Conservation (phyloP, 2,888 invertebrate genomes). For the Oscheius sp. region DNA sequence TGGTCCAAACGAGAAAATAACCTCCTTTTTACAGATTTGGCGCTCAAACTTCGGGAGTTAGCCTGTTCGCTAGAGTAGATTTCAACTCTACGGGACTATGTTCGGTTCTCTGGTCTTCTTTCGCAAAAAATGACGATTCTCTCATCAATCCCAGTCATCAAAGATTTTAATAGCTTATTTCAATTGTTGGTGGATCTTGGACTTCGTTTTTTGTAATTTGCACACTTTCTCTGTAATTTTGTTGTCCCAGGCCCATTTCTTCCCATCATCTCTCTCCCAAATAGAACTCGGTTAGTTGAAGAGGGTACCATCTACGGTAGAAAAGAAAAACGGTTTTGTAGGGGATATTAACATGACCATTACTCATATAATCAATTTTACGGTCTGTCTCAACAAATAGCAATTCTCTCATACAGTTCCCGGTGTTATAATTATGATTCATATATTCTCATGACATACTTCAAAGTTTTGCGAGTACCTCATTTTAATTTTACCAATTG, state of each 20-base stretch:
- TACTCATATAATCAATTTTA: not conserved
- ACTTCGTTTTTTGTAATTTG: slow-evolving; percentile 2
- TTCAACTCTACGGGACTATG: slow-evolving; percentile 26
- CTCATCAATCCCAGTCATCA: slow-evolving; percentile 14
- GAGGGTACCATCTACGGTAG: slow-evolving; percentile 30
- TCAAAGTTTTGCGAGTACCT: slow-evolving; percentile 25
- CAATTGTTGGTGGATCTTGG: slow-evolving; percentile 24
- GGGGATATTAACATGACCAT: slow-evolving; percentile 24
- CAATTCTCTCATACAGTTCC: not conserved
- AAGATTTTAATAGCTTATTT: slow-evolving; percentile 9
- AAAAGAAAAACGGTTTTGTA: slow-evolving; percentile 26
- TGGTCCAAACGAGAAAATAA: not conserved
- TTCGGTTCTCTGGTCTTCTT: slow-evolving; percentile 28
- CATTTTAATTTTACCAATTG: not conserved
- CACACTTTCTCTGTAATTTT: not conserved
- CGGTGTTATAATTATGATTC: slow-evolving; percentile 8
- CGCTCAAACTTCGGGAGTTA: slow-evolving; percentile 28
- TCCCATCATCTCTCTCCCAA: no score
- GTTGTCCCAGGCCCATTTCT: slow-evolving; percentile 21
- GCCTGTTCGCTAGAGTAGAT: slow-evolving; percentile 27
- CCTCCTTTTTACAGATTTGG: slow-evolving; percentile 9
- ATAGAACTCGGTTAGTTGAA: slow-evolving; percentile 5
- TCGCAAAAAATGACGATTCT: slow-evolving; percentile 26
- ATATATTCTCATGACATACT: slow-evolving; percentile 18
- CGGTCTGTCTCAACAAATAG: slow-evolving; percentile 20